A percentile compares a stretch with the other conserved stretches of the same genome.
These are phyloP conservation scores for Geotrypetes seraphini DNA, from an alignment of 2,797 vertebrate species.

Conservation along the genomic window DNA sequence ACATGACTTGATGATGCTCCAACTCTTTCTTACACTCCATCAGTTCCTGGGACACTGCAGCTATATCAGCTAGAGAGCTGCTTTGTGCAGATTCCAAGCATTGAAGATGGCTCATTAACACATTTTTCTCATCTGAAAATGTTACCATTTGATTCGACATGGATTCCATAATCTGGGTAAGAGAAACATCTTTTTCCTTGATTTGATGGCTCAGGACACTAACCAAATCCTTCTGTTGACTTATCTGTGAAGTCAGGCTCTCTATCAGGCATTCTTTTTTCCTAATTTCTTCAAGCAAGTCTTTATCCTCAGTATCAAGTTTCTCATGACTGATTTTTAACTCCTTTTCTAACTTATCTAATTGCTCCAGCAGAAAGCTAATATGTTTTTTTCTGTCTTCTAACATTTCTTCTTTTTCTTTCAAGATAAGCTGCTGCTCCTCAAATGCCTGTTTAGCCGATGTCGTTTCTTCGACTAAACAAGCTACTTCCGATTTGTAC, in stretches of 20 bases:
- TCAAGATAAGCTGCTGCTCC: slow-evolving; percentile 26
- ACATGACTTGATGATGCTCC: slow-evolving; percentile 19
- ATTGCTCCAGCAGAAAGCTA: slow-evolving; percentile 39
- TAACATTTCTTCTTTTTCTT: slow-evolving; percentile 32
- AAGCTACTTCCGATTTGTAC: slow-evolving; percentile 34
- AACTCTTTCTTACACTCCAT: slow-evolving; percentile 39
- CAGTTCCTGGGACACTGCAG: slow-evolving; percentile 35
- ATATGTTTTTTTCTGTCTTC: slow-evolving; percentile 32
- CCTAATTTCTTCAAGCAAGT: slow-evolving; percentile 34
- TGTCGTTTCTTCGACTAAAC: slow-evolving; percentile 39
- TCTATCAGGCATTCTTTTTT: slow-evolving; percentile 49
- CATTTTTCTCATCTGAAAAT: slow-evolving; percentile 49
- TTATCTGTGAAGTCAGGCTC: slow-evolving; percentile 58
- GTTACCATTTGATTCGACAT: slow-evolving; percentile 65
- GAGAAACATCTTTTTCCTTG: slow-evolving; percentile 62
- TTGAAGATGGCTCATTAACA: slow-evolving; percentile 43
- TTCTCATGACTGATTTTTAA: slow-evolving; percentile 29
- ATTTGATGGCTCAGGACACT: slow-evolving; percentile 64
- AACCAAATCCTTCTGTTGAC: slow-evolving; percentile 71
- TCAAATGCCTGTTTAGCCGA: slow-evolving; percentile 20
- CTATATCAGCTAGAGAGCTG: slow-evolving; percentile 24
- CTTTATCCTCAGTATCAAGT: slow-evolving; percentile 24
- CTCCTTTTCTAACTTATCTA: slow-evolving; percentile 34
- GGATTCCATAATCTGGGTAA: slow-evolving; percentile 61
- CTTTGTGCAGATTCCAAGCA: slow-evolving; percentile 27